phyloP scores from a whole-genome alignment of 2,797 vertebrate genomes.

The Spea hammondii region DNA sequence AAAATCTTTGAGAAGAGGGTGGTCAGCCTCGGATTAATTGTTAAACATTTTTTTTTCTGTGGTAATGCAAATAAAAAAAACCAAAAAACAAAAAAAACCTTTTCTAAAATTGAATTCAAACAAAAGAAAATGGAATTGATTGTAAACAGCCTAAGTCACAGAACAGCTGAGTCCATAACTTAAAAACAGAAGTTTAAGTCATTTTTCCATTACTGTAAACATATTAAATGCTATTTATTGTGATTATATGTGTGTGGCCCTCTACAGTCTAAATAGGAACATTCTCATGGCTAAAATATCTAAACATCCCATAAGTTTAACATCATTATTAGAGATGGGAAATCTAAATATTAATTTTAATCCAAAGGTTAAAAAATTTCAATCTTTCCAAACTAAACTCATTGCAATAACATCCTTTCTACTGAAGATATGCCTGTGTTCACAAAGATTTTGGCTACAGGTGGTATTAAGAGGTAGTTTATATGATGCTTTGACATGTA shows the following conservation, averaged over 20 bases:
- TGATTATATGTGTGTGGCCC: constrained; percentile 79
- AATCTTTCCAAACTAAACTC: constrained; percentile 56
- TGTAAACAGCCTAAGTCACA: constrained; percentile 77
- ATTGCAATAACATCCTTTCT: constrained; percentile 50
- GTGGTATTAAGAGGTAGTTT: constrained; percentile 66
- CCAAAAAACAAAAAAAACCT: constrained; percentile 3
- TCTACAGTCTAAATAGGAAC: constrained; percentile 73
- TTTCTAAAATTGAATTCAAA: constrained; percentile 62
- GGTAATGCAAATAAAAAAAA: background rate
- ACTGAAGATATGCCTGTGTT: constrained; percentile 51
- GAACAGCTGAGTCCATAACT: constrained; percentile 77
- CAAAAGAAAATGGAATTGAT: constrained; percentile 78
- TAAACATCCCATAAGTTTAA: constrained; percentile 73
- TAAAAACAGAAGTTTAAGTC: constrained; percentile 77
- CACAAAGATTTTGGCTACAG: constrained; percentile 62
- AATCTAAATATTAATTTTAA: constrained; percentile 81
- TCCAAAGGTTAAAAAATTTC: constrained; percentile 67
- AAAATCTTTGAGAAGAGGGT: constrained; percentile 2
- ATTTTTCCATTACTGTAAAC: constrained; percentile 86
- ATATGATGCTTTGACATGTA: constrained; percentile 60
- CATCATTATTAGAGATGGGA: constrained; percentile 69
- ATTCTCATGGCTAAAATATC: constrained; percentile 79
- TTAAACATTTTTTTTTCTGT: constrained; percentile 18
- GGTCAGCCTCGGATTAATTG: constrained; percentile 59
- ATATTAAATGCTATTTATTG: constrained; percentile 88